Base-by-base conservation (phyloP, 2,113 vertebrate species). In the Spea multiplicata region DNA sequence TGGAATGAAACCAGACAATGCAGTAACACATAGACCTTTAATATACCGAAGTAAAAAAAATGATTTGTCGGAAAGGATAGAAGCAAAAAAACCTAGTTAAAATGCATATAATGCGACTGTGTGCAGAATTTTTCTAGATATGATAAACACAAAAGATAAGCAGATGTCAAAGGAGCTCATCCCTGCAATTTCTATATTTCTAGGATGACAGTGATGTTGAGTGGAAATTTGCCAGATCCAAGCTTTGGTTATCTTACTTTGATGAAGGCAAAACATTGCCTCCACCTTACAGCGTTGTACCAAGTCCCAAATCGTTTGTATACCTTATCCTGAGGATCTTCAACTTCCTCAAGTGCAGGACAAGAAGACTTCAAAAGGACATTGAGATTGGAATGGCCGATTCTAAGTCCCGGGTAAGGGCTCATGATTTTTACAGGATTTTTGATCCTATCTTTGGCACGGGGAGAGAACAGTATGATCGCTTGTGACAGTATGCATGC, bases 131-230 rank as follows among this genome's bases (percentile, higher is more conserved):
- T 3, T 59, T 53, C 6, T 53, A 12, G 14, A 8, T 59, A 59
- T 59, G 14, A 59, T 59, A 59, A 59, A 59, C 50, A 2, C 9
- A 30, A 30, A 30, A 30, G 30, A 30, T 30, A 30, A 30, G 30
- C 30, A 30, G 30, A 30, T 30, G 30, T 30, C 30, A 30, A 30
- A 30, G 30, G 30, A 30, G 30, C 30, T 30, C 30, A 30, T 30
- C 30, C 30, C 30, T 30, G 30, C 30, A 30, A 1, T 45, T 5
- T 84, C 17, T 79, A 73, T 52, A 83, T 5, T 44, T 87, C 44
- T 83, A 96, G 95, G 94, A 95, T 79, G 95, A 96, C 86, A 92
- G 95, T 52, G 95, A 96, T 3, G 94, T 96, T 14, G 95, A 96
- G 74, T 96, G 95, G 94, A 96, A 96, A 79, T 96, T 96, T 44